A percentile compares a stretch with the other conserved stretches of the same genome.
These are phyloP conservation scores for Holothuria glaberrima DNA, from an alignment of 35 echinoderm and acorn worm species.

Conservation along the genomic window DNA sequence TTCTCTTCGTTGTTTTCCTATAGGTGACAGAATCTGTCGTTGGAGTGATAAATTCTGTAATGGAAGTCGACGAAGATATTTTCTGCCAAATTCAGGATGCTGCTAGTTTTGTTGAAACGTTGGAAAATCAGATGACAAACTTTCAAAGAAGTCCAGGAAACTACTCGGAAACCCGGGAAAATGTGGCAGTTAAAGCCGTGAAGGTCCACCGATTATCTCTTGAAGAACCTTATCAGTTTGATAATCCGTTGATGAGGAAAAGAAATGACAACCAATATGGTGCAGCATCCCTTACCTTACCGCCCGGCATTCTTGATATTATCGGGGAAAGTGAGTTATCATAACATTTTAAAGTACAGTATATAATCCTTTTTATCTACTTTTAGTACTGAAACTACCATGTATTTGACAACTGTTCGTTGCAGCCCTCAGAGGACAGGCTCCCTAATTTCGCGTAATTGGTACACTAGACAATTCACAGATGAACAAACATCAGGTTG, in stretches of 20 bases:
- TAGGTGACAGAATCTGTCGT: constrained; percentile 11
- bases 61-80: neutral
- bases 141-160: neutral
- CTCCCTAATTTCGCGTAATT: no score
- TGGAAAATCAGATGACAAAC: neutral
- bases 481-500: no score
- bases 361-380: no score
- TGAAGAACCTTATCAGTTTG: neutral
- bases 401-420: no score
- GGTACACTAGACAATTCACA: no score
- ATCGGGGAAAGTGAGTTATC: neutral
- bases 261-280: neutral
- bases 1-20: neutral
- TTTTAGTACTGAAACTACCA: no score
- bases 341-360: neutral
- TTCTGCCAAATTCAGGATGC: neutral
- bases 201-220: neutral
- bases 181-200: neutral
- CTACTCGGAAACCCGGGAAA: neutral
- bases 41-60: neutral
- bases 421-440: no score
- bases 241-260: neutral
- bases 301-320: neutral
- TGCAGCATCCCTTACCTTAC: neutral
- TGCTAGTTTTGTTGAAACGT: neutral